Evolutionary conservation across 2,888 invertebrate species (phyloP).

Genomic region (Coronaproctus castanopsis): DNA sequence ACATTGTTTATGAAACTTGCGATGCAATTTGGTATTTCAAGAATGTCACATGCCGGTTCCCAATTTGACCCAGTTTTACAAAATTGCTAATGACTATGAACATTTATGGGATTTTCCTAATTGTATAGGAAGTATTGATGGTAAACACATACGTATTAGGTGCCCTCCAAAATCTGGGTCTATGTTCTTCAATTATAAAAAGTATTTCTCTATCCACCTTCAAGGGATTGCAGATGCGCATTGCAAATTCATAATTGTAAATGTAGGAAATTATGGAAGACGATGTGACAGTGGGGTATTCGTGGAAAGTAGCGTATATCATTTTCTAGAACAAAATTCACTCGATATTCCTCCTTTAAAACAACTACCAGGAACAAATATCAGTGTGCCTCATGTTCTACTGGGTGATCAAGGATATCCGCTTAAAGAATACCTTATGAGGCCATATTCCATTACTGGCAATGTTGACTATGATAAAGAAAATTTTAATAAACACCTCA

Average conservation of each 20-base stretch:
- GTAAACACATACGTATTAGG: conserved; percentile 10
- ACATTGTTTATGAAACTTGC: too few relatives aligned
- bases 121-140: conserved; percentile 10
- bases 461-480: too few relatives aligned
- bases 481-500: too few relatives aligned
- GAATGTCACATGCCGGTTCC: conserved; percentile 4
- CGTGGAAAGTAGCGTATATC: too few relatives aligned
- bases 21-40: neutral
- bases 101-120: conserved; percentile 10
- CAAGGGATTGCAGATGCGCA: conserved; percentile 13
- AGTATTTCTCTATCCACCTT: conserved; percentile 6
- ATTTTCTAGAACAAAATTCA: too few relatives aligned
- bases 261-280: conserved; percentile 11
- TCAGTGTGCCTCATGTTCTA: too few relatives aligned
- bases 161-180: conserved; percentile 8
- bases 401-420: too few relatives aligned
- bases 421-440: too few relatives aligned
- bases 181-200: conserved; percentile 13
- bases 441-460: too few relatives aligned
- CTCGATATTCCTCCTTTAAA: too few relatives aligned
- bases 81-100: neutral
- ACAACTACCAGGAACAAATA: too few relatives aligned
- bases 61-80: neutral
- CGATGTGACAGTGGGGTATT: conserved; percentile 12
- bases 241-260: conserved; percentile 8